Conservation (phyloP, 2,797 vertebrate species). For the Pseudomugil gertrudae region DNA sequence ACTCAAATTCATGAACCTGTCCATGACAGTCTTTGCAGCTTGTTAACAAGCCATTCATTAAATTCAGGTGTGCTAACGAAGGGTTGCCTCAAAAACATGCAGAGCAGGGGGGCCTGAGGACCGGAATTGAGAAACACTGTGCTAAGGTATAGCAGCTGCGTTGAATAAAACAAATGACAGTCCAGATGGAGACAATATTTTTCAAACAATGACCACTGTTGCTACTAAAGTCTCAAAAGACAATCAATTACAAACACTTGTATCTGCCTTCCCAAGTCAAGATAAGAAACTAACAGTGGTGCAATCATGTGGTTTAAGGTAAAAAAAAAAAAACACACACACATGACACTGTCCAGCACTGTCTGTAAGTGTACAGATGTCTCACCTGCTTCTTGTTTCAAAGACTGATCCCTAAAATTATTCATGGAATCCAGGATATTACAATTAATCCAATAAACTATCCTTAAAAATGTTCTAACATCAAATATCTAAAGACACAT, state of each 20-base stretch:
- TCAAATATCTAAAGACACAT: too few relatives aligned
- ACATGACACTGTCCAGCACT: conserved; percentile 12
- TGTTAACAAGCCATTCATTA: too few relatives aligned
- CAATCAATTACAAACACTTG: too few relatives aligned
- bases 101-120: too few relatives aligned
- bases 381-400: neutral
- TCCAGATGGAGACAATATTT: neutral
- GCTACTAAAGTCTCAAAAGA: conserved; percentile 29
- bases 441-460: too few relatives aligned
- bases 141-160: neutral
- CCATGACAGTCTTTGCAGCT: too few relatives aligned
- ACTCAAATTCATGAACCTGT: too few relatives aligned
- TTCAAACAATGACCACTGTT: neutral
- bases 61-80: too few relatives aligned
- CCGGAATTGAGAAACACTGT: too few relatives aligned
- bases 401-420: neutral
- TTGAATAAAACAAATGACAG: neutral
- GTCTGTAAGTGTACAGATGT: neutral
- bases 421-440: neutral
- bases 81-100: too few relatives aligned
- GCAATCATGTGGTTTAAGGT: neutral
- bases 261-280: conserved; percentile 13
- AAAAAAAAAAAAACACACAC: too few relatives aligned
- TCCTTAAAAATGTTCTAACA: too few relatives aligned
- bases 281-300: conserved; percentile 27